Evolutionary conservation across 2,888 invertebrate species (phyloP), one percentile per base, ranked within the genome.

Genomic region (Steinernema scapterisci): DNA sequence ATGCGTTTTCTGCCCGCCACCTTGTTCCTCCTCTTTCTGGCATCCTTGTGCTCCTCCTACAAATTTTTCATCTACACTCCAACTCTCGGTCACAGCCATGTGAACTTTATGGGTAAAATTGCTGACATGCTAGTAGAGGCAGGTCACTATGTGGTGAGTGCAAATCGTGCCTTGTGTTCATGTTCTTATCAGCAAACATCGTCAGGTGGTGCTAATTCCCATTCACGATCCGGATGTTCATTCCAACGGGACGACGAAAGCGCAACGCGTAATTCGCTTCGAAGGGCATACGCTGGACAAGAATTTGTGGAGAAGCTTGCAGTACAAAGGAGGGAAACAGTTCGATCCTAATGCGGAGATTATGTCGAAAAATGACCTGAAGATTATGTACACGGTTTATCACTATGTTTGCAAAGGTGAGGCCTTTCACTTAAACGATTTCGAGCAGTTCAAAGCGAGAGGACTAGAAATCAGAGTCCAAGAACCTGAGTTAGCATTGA

Each of bases 181-280:
- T n/a, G n/a, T n/a, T 23, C 21, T 52, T 52, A 52, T 52, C 52
- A 48, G 48, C 48, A 3, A 48, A 48, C 13, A 19, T 48, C 13
- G 48, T 38, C 63, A 63, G 63, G 63, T 63, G 63, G 63, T 63
- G 63, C 63, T 63, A 5, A 63, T 63, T 63, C 63, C 63, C 63
- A 63, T 63, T 31, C 63, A 63, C 63, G 63, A 63, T 31, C 63
- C 63, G 63, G 63, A 63, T 63, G 63, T 63, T 25, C 63, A 63
- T 27, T 63, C 63, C 11, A 63, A 63, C 63, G 63, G 63, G 6
- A 63, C 63, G 11, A 31, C 31, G 1, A 63, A 63, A 13, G 63
- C 63, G 27, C 63, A 63, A 7, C 27, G 63, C 11, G 63, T 63
- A 11, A 63, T 63, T 31, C 63, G 63, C 38, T 63, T 63, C n/a